These are phyloP conservation scores for Drosophila paucipuncta DNA, from an alignment of 2,888 invertebrate genomes.

Conservation along the genomic window DNA sequence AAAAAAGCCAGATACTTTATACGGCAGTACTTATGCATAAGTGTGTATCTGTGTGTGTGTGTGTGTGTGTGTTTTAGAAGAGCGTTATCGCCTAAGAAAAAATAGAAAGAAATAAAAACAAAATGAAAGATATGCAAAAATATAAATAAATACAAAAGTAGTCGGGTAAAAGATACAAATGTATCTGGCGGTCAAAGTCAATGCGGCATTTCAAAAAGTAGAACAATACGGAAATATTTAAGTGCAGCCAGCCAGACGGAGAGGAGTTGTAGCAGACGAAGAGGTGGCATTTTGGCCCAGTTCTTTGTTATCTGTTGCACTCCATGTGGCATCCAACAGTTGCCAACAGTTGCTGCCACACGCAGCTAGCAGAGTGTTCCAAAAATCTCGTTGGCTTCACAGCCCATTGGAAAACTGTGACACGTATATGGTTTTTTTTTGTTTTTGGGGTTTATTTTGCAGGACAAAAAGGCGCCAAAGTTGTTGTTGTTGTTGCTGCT, in stretches of 20 bases:
- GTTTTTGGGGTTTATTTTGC: neutral
- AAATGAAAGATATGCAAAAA: conserved; percentile 20
- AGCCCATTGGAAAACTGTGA: conserved; percentile 36
- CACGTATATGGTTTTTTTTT: neutral
- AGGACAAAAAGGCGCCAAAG: conserved; percentile 72
- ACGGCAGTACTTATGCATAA: neutral
- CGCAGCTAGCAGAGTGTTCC: conserved; percentile 4
- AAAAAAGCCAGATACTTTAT: neutral
- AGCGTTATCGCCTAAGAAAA: conserved; percentile 17
- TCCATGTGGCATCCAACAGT: conserved; percentile 12
- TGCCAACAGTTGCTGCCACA: conserved; percentile 42
- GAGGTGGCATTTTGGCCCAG: conserved; percentile 18
- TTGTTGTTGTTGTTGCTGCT: neutral
- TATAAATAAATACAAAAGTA: conserved; percentile 17
- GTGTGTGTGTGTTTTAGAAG: conserved; percentile 14
- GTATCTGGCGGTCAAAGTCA: conserved; percentile 55
- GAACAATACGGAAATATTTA: neutral
- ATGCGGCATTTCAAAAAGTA: conserved; percentile 24
- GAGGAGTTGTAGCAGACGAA: neutral
- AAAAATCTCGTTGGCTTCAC: conserved; percentile 30
- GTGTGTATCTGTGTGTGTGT: conserved; percentile 19
- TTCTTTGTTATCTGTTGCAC: conserved; percentile 44
- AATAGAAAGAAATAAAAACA: neutral
- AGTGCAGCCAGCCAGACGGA: conserved; percentile 1
- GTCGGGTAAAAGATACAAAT: conserved; percentile 37